Evolutionary conservation across 2,888 invertebrate genomes (phyloP), one percentile per base, ranked within the genome.

Genomic region (Bombyx huttoni): DNA sequence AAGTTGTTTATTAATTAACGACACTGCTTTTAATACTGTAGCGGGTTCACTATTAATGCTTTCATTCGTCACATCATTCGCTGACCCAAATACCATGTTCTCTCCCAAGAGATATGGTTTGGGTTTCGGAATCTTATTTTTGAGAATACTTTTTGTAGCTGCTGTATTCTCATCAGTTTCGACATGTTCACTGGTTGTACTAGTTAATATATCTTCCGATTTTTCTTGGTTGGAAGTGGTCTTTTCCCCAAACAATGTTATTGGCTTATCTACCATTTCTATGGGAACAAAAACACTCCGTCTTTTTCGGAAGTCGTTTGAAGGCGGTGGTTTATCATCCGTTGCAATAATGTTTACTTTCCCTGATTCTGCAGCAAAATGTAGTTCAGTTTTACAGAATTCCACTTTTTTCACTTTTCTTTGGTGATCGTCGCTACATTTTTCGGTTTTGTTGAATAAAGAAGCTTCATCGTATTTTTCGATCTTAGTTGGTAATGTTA

Each of bases 341-440:
- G 96, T 96, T 69, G 95, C 95, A 40, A 96, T 95, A 54, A 96
- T 95, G 69, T 96, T 95, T 0, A 96, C 94, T 64, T 92, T 92
- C 0, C 96, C 96, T 1, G 95, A 94, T 70, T 96, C 96, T 13
- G 94, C 94, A 0, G 95, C 93, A 73, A 96, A 96, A 75, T 96
- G 96, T 34, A 96, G 92, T 82, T 96, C 96, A 0, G 96, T 96
- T 83, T 96, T 96, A 70, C 95, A 94, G 76, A 96, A 96, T 66
- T 93, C 95, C 0, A 96, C 96, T 77, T 91, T 94, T 73, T 95
- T 94, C 1, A 89, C 83, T 70, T 87, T 90, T 61, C 87, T 84
- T 49, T 87, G 87, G 53, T 57, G 63, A 48, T 84, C 83, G 54
- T 86, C 86, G 55, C 68, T 77, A 0, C 48, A 53, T n/a, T 24